Percentiles rank a stretch among this genome's conserved stretches.
Evolutionary conservation across 2,113 vertebrate species (phyloP).

Genomic region (Mesembrinibis cayennensis): DNA sequence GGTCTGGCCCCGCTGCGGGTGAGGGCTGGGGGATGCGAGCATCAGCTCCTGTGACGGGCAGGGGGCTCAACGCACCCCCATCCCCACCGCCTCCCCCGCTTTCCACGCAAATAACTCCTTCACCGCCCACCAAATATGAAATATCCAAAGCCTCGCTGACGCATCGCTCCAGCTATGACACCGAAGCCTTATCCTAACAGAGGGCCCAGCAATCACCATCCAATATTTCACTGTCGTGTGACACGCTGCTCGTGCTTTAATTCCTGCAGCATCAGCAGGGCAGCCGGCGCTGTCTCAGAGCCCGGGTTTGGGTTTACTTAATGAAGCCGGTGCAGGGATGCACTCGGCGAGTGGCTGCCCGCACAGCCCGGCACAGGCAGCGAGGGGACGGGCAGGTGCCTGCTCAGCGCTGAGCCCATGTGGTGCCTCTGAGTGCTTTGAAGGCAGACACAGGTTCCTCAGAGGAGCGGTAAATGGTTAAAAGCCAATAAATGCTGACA

Average conservation of each 20-base stretch:
- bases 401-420: neutral
- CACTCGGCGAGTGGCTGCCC: neutral
- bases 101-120: neutral
- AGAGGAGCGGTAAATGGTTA: neutral
- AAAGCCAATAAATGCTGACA: neutral
- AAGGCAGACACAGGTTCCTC: fast-evolving
- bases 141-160: neutral
- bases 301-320: fast-evolving
- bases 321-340: neutral
- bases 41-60: fast-evolving
- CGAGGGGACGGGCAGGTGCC: neutral
- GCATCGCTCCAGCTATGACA: neutral
- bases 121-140: neutral
- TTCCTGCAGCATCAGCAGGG: neutral
- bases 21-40: neutral
- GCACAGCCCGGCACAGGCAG: neutral
- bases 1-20: neutral
- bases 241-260: neutral
- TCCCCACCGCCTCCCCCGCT: neutral
- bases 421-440: neutral
- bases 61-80: neutral
- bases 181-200: neutral
- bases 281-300: neutral
- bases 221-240: neutral
- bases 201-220: neutral